Conservation (phyloP, 2,113 vertebrate species). For the Lagopus leucura region DNA sequence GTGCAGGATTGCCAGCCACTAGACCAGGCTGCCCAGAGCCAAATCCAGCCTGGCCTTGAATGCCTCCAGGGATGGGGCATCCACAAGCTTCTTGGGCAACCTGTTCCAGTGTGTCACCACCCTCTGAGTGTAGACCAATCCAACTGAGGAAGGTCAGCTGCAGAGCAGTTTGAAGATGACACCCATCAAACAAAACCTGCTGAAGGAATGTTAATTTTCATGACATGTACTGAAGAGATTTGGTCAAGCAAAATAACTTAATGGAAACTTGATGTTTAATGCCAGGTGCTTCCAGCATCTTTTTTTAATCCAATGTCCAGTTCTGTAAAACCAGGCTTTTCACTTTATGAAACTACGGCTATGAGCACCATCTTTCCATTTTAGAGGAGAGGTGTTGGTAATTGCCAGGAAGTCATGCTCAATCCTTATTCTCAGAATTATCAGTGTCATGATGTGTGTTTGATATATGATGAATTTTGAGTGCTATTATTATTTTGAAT, state of each 20-base stretch:
- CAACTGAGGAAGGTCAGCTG: background rate
- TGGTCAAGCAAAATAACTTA: background rate
- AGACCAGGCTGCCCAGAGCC: no score
- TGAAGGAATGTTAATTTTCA: background rate
- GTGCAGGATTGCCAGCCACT: no score
- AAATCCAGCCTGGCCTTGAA: no score
- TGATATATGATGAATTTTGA: background rate
- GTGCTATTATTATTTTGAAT: background rate
- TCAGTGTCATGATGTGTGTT: background rate
- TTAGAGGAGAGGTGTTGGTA: background rate
- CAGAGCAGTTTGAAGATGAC: background rate
- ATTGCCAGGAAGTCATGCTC: background rate
- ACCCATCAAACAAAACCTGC: background rate
- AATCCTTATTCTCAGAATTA: background rate
- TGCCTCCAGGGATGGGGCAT: no score
- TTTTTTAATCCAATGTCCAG: background rate
- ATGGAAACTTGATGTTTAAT: background rate
- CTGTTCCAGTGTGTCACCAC: no score
- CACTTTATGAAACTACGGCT: background rate
- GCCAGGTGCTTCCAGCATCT: background rate
- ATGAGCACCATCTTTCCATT: background rate
- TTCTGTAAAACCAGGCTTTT: background rate
- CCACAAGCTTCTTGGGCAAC: no score
- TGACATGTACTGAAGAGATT: background rate
- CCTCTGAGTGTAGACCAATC: no score